Evolutionary conservation across 1,140 invertebrate genomes (phyloP).

Genomic region (Drosophila murphyi): DNA sequence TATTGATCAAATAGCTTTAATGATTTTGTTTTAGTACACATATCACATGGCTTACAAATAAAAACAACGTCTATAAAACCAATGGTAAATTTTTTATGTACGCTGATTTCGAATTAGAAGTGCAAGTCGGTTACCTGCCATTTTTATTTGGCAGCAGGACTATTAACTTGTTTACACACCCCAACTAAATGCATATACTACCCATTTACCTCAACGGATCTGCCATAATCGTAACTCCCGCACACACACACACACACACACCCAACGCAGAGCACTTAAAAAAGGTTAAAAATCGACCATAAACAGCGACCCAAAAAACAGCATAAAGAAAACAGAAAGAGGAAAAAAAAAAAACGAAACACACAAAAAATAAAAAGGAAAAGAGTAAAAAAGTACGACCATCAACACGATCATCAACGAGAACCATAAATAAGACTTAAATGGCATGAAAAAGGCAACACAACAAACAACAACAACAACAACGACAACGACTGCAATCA

Average conservation of each 20-base stretch:
- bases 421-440: conserved; percentile 82
- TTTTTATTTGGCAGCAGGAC: background rate
- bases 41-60: too few species aligned
- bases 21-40: too few species aligned
- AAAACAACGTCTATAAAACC: too few species aligned
- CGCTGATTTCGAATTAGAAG: too few species aligned
- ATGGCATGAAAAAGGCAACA: conserved; percentile 71
- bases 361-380: conserved; percentile 25
- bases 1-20: too few species aligned
- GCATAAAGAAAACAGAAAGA: conserved; percentile 11
- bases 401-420: conserved; percentile 81
- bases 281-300: conserved; percentile 59
- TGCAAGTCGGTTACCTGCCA: background rate
- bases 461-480: conserved; percentile 38
- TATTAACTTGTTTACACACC: background rate
- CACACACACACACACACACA: conserved; percentile 1
- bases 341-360: background rate
- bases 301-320: conserved; percentile 46
- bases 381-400: conserved; percentile 55
- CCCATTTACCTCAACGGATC: conserved; percentile 9
- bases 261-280: conserved; percentile 16
- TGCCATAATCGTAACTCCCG: conserved; percentile 15
- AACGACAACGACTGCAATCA: conserved; percentile 63
- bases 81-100: too few species aligned
- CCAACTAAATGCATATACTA: background rate